Conservation (phyloP, 2,797 vertebrate species). For the Pangasius larnaudii region DNA sequence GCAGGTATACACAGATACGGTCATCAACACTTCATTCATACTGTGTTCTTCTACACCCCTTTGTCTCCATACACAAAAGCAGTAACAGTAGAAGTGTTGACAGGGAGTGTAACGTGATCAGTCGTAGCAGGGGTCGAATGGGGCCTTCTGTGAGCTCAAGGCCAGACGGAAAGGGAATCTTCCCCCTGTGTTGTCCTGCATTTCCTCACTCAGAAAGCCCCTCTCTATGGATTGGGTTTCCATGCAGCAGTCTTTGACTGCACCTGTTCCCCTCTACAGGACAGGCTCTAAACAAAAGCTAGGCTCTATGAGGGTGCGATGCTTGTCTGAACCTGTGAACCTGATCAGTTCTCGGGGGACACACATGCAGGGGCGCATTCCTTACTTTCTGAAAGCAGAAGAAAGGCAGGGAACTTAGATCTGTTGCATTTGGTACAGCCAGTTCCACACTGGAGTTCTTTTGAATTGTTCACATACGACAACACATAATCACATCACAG, state of each 20-base stretch:
- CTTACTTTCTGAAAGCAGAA: slow-evolving; percentile 35
- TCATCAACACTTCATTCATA: slow-evolving; percentile 39
- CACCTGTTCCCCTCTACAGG: slow-evolving; percentile 48
- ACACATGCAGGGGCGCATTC: neutral
- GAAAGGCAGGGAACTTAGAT: slow-evolving; percentile 3
- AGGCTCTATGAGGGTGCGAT: slow-evolving; percentile 8
- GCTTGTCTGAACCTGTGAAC: slow-evolving; percentile 19
- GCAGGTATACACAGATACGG: slow-evolving; percentile 27
- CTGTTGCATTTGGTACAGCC: neutral
- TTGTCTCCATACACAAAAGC: slow-evolving; percentile 68
- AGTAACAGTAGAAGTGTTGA: slow-evolving; percentile 68
- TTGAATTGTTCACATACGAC: slow-evolving; percentile 8
- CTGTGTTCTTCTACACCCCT: slow-evolving; percentile 53
- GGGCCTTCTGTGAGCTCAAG: slow-evolving; percentile 23
- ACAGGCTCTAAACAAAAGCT: slow-evolving; percentile 30
- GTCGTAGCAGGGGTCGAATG: slow-evolving; percentile 9
- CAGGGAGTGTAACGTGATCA: slow-evolving; percentile 69
- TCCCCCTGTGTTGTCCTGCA: slow-evolving; percentile 64
- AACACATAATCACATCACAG: slow-evolving; percentile 7
- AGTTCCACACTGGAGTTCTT: neutral
- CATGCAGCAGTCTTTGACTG: slow-evolving; percentile 38
- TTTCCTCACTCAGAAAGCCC: slow-evolving; percentile 60
- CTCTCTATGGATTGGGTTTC: slow-evolving; percentile 57
- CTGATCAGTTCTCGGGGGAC: slow-evolving; percentile 29
- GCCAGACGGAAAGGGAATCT: slow-evolving; percentile 58